Base-by-base conservation (phyloP, 2,888 invertebrate genomes). In the Sarcophaga caerulescens region DNA sequence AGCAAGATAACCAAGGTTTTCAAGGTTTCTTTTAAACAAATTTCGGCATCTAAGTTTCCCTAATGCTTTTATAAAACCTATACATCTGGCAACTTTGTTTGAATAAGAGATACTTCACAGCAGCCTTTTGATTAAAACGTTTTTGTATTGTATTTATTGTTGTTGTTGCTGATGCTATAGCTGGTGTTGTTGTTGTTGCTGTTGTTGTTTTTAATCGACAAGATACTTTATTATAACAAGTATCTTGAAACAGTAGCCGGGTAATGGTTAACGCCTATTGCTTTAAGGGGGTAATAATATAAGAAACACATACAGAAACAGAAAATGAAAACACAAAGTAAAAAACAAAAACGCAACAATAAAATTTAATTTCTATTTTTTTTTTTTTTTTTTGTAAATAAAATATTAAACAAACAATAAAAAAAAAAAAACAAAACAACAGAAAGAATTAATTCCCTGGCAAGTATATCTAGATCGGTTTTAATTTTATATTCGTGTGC, bases 251-350 rank as follows among this genome's bases (percentile, higher is more conserved):
- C 86, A 84, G 86, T 86, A 86, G 86, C 86, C 69, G 79, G 70
- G 44, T 86, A 14, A 74, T 78, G 74, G 86, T 86, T 86, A 84
- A 84, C 86, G 86, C 86, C 86, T 86, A 81, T 84, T 86, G 86
- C 81, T 86, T 83, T 82, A 65, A 69, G 81, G 86, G 81, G 73
- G 52, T 12, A 14, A 14, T 52, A 35, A 35, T 35, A 35, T 69
- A 83, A 74, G 66, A 78, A 59, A 71, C 6, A 73, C 35, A 35
- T 4, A 10, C 35, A 10, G 6, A 35, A 0, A 35, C 35, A 25
- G 5, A 35, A 8, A 5, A 0, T 5, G 2, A 5, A 35, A 0
- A 35, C 6, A 35, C 8, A 35, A 6, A 35, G 35, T 35, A 6
- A 35, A 35, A 35, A 35, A 35, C 8, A 35, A 35, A 35, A 35